phyloP scores from a whole-genome alignment of 2,797 vertebrate genomes.

The Hydrophis major region DNA sequence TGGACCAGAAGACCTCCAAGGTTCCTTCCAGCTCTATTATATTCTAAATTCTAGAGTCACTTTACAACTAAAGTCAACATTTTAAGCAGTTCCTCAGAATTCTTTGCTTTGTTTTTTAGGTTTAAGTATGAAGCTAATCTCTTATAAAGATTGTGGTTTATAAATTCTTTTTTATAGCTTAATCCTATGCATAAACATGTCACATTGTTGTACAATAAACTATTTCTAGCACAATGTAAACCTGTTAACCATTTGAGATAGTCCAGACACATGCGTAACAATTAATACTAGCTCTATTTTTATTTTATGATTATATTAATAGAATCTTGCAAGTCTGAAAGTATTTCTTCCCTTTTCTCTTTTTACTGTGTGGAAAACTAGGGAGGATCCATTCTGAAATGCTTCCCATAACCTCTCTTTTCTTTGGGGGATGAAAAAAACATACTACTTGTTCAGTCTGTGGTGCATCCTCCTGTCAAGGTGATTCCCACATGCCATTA shows the following conservation, averaged over 20 bases:
- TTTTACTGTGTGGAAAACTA: not conserved
- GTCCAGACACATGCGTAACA: not conserved
- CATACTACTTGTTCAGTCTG: not conserved
- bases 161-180: not conserved
- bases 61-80: not conserved
- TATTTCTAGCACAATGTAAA: not conserved
- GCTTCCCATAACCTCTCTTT: not conserved
- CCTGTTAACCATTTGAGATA: not conserved
- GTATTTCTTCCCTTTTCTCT: not conserved
- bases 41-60: not conserved
- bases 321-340: not conserved
- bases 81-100: not conserved
- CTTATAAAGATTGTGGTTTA: not conserved
- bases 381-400: not conserved
- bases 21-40: too few relatives aligned
- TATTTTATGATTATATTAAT: not conserved
- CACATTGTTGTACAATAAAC: not conserved
- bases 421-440: not conserved
- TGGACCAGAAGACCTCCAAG: too few relatives aligned
- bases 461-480: not conserved
- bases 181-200: not conserved
- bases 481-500: not conserved
- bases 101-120: not conserved
- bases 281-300: not conserved
- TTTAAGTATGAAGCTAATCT: not conserved